Evolutionary conservation across 2,888 invertebrate species (phyloP), one percentile per base, ranked within the genome.

Genomic region (Nowickia ferox): DNA sequence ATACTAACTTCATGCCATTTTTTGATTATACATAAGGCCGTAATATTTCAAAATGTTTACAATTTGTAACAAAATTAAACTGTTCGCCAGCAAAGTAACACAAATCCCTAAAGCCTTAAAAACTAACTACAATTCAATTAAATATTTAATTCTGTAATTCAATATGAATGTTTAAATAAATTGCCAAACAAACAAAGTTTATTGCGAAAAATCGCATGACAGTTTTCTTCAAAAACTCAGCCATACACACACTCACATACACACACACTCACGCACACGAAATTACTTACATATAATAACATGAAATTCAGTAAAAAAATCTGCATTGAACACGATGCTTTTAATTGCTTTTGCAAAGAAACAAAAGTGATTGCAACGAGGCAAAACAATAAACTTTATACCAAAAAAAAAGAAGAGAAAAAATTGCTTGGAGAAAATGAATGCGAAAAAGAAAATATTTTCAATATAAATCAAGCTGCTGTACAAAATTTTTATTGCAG

Each of bases 321-420:
- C 53, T 65, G 44, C 79, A 79, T 79, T 55, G 71, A 74, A 48
- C 66, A 59, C 48, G 65, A 48, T 51, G 22, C 1, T 59, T 66
- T 80, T 80, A 80, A 80, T 80, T 80, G 80, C 65, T 74, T 80
- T 80, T 74, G 57, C 65, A 74, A 55, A 22, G 17, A 46, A 63
- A 63, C 15, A 40, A 61, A 55, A 59, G 42, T 3, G n/a, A 22
- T 57, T 44, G 10, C 42, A 51, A 42, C n/a, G 42, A 42, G 48
- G 9, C 8, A n/a, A 68, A 76, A 57, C 38, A 13, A 57, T 53
- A 19, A 74, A 15, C 13, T 38, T 19, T 48, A 3, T 15, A 13
- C 9, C 5, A 30, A 63, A 40, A 63, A 46, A 44, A 71, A n/a
- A n/a, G n/a, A 30, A 22, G 61, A 10, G 9, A 48, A 38, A 17